Base-by-base conservation (phyloP, 2,888 invertebrate species). In the Hartigia nigra region DNA sequence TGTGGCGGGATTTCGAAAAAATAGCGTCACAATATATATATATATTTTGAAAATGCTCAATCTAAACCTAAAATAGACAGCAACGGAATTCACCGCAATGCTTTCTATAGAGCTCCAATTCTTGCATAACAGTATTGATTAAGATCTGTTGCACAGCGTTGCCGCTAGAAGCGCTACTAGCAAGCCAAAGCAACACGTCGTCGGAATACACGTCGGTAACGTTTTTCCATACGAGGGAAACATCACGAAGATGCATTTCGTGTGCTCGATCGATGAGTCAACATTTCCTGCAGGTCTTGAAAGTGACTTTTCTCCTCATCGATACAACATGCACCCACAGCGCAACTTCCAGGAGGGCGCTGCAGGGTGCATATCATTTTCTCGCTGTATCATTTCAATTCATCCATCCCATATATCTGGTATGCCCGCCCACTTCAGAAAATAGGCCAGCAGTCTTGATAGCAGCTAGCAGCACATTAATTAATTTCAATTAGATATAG, bases 381-480 rank as follows among this genome's bases (percentile, higher is more conserved):
- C 55, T 23, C 9, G 23, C 75, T 79, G 75, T 72, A 77, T 79
- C 72, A 79, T 36, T 75, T 77, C n/a, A 75, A 77, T 75, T 69
- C 75, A 77, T 75, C 70, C 69, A 70, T 76, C 69, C 74, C 36
- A 37, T 76, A 74, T 76, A 80, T 76, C 77, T 72, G 23, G 55
- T 9, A 55, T 55, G 23, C 39, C 39, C 23, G 55, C 70, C 78
- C 77, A 82, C 79, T 82, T 78, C 69, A 77, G 78, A 78, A 79
- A 82, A 82, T 80, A 81, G 82, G 82, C 81, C 82, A 82, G 80
- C 78, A 78, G 80, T 77, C 80, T 78, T 77, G 79, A 78, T 80
- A 80, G 76, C 79, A 80, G 75, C 76, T 77, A 55, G 55, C 55
- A 55, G 55, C 55, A 55, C 55, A 55, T 55, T 23, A 80, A 76